Percentiles rank a stretch among this genome's conserved stretches.
These are phyloP conservation scores for Limnephilus marmoratus DNA, from an alignment of 2,888 invertebrate genomes.

Conservation along the genomic window DNA sequence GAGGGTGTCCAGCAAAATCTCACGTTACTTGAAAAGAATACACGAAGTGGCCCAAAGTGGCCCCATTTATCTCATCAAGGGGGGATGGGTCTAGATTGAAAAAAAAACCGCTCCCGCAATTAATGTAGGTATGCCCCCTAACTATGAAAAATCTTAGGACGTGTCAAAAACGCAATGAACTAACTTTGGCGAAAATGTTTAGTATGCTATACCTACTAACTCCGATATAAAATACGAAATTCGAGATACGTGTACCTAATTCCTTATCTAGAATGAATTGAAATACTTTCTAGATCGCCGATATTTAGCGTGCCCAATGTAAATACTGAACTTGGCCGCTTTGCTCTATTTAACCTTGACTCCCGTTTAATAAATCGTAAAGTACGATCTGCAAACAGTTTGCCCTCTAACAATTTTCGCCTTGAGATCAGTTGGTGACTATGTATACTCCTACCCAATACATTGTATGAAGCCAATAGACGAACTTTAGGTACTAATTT, in stretches of 20 bases:
- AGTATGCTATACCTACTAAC: too few species aligned
- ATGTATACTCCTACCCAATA: neutral
- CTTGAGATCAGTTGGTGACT: neutral
- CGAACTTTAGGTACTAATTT: neutral
- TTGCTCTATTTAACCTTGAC: slow-evolving; percentile 32
- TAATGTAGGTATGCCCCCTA: too few species aligned
- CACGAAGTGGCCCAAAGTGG: too few species aligned
- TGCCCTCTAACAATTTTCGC: slow-evolving; percentile 16
- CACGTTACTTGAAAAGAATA: too few species aligned
- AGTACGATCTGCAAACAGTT: slow-evolving; percentile 29
- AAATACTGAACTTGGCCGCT: too few species aligned
- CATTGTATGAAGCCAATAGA: neutral
- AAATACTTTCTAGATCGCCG: neutral
- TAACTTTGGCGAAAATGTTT: too few species aligned
- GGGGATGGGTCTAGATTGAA: too few species aligned
- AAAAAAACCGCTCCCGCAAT: too few species aligned
- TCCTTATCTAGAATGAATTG: neutral
- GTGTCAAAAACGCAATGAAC: too few species aligned
- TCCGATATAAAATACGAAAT: neutral
- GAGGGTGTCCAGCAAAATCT: too few species aligned
- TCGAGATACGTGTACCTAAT: neutral
- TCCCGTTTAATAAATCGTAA: slow-evolving; percentile 31
- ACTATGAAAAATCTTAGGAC: too few species aligned
- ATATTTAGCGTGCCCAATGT: neutral
- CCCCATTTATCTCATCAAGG: too few species aligned